A percentile compares a stretch with the other conserved stretches of the same genome.
These are phyloP conservation scores for Orthosia gothica DNA, from an alignment of 2,888 invertebrate species.

Conservation along the genomic window DNA sequence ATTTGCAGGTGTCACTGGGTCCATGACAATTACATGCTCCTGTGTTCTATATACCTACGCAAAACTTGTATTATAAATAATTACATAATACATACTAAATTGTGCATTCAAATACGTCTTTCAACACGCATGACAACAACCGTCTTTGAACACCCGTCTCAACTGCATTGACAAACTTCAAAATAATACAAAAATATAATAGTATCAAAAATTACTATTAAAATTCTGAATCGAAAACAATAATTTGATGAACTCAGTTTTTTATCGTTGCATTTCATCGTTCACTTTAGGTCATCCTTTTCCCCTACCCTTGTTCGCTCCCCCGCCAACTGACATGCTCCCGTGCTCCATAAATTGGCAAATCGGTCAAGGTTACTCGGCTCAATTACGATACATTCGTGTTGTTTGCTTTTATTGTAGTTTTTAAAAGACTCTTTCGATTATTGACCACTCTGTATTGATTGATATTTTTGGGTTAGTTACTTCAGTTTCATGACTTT, in stretches of 20 bases:
- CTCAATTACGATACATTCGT: slow-evolving; percentile 9
- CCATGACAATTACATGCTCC: no score
- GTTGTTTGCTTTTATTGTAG: background rate
- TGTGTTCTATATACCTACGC: no score
- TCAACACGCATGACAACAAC: no score
- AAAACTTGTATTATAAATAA: no score
- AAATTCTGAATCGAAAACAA: background rate
- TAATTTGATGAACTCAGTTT: background rate
- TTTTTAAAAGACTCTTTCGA: background rate
- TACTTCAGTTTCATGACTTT: no score
- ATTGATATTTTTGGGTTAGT: background rate
- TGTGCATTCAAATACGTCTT: no score
- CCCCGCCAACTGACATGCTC: slow-evolving; percentile 21
- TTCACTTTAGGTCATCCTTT: slow-evolving; percentile 7
- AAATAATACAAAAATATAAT: no score
- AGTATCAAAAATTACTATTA: no score
- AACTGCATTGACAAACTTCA: no score
- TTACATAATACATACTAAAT: no score
- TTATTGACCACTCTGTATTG: background rate
- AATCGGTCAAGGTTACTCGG: slow-evolving; percentile 50
- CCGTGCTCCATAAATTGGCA: slow-evolving; percentile 26
- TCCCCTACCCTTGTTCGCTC: background rate
- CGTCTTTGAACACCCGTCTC: no score
- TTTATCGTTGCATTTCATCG: slow-evolving; percentile 10
- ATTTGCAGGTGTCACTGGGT: no score